These are phyloP conservation scores for Trichosurus vulpecula DNA, from an alignment of 2,797 vertebrate species.

Conservation along the genomic window DNA sequence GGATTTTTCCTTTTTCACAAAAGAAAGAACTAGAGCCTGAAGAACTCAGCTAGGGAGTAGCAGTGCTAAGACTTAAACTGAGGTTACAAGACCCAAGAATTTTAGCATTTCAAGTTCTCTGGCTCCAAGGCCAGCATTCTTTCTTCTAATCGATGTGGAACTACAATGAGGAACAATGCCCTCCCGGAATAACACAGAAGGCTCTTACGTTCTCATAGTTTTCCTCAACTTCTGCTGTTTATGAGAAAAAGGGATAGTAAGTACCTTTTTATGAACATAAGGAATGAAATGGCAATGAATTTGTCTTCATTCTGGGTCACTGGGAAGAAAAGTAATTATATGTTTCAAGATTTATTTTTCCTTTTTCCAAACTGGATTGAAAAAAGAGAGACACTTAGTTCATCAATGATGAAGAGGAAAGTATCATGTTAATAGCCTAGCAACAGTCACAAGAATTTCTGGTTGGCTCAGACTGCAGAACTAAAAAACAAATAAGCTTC, in stretches of 20 bases:
- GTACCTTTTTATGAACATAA: not conserved
- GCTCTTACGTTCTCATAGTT: not conserved
- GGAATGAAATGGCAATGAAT: not conserved
- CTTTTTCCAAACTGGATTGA: not conserved
- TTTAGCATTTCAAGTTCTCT: not conserved
- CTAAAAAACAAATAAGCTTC: not conserved
- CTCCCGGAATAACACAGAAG: not conserved
- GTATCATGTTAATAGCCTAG: not conserved
- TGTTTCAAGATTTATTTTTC: not conserved
- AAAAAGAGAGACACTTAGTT: not conserved
- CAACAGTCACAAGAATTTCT: not conserved
- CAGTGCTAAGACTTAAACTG: not conserved
- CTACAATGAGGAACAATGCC: not conserved
- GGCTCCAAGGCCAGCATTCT: not conserved
- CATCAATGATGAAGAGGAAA: not conserved
- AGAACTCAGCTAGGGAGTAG: not conserved
- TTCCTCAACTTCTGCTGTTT: not conserved
- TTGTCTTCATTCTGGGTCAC: not conserved
- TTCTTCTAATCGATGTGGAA: not conserved
- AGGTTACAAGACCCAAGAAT: not conserved
- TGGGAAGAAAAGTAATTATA: not conserved
- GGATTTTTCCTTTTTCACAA: not conserved
- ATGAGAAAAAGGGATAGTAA: not conserved
- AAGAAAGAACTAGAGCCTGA: not conserved
- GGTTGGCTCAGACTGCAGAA: not conserved